Percentiles rank a stretch among this genome's conserved stretches.
These are phyloP conservation scores for Iselma pallidipennis DNA, from an alignment of 2,888 invertebrate genomes.

Conservation along the genomic window DNA sequence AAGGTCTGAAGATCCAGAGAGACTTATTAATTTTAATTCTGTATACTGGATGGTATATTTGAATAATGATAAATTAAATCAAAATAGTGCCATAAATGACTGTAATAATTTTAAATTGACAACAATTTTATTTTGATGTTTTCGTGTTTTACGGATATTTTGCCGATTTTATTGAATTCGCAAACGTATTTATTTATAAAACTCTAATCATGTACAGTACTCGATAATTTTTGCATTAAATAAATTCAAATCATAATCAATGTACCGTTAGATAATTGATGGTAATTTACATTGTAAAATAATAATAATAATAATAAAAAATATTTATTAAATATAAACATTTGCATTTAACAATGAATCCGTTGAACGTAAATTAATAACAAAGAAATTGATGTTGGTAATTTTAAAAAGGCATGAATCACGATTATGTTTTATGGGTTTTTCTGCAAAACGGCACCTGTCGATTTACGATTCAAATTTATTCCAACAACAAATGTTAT, in stretches of 20 bases:
- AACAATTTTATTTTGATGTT: neutral
- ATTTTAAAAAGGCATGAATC: constrained; percentile 21
- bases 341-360: neutral
- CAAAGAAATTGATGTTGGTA: constrained; percentile 6
- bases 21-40: neutral
- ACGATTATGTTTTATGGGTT: constrained; percentile 23
- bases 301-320: neutral
- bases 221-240: too few relatives aligned
- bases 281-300: neutral
- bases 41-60: neutral
- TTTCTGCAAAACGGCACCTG: constrained; percentile 22
- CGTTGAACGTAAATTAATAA: constrained; percentile 4
- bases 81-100: neutral
- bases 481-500: constrained; percentile 17
- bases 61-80: neutral
- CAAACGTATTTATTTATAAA: too few relatives aligned
- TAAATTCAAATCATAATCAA: neutral
- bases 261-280: neutral
- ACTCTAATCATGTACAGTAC: too few relatives aligned
- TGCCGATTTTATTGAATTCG: too few relatives aligned
- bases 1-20: neutral
- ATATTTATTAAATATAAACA: neutral
- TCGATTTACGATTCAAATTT: constrained; percentile 20
- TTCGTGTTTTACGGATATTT: neutral
- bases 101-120: neutral